Conservation (phyloP, 2,797 vertebrate species). For the Periophthalmus magnuspinnatus region DNA sequence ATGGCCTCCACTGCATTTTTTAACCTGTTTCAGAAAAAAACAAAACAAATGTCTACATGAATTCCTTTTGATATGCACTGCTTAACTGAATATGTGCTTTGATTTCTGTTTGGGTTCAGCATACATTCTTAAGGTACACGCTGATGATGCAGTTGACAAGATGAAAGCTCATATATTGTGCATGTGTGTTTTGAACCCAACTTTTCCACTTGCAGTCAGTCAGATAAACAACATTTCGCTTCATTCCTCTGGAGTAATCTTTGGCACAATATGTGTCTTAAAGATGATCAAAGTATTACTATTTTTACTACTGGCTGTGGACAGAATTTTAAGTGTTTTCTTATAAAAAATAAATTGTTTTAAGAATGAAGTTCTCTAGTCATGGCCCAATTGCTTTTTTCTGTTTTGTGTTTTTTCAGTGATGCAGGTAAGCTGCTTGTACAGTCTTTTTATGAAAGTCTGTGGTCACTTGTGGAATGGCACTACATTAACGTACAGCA, state of each 20-base stretch:
- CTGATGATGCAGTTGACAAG: conserved; percentile 49
- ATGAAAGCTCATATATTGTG: conserved; percentile 68
- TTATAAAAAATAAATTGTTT: conserved; percentile 23
- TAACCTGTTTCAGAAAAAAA: conserved; percentile 37
- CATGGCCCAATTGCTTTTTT: background rate
- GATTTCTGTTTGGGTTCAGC: conserved; percentile 39
- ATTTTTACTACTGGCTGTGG: conserved; percentile 45
- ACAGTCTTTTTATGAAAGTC: background rate
- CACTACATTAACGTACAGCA: background rate
- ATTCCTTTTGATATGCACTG: conserved; percentile 52
- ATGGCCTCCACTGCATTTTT: conserved; percentile 21
- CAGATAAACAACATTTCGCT: conserved; percentile 45
- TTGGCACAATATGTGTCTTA: conserved; percentile 42
- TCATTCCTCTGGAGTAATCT: conserved; percentile 35
- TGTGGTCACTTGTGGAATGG: background rate
- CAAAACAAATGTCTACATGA: conserved; percentile 15
- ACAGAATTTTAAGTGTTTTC: conserved; percentile 33
- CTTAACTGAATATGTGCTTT: conserved; percentile 42
- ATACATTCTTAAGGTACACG: conserved; percentile 39
- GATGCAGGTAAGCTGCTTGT: background rate
- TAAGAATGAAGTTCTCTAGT: background rate
- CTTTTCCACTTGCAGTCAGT: conserved; percentile 33
- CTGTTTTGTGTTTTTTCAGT: background rate
- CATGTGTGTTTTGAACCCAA: conserved; percentile 46
- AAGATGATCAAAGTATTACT: conserved; percentile 59